Evolutionary conservation across 1,140 invertebrate genomes (phyloP).

Genomic region (Arctopsyche grandis): DNA sequence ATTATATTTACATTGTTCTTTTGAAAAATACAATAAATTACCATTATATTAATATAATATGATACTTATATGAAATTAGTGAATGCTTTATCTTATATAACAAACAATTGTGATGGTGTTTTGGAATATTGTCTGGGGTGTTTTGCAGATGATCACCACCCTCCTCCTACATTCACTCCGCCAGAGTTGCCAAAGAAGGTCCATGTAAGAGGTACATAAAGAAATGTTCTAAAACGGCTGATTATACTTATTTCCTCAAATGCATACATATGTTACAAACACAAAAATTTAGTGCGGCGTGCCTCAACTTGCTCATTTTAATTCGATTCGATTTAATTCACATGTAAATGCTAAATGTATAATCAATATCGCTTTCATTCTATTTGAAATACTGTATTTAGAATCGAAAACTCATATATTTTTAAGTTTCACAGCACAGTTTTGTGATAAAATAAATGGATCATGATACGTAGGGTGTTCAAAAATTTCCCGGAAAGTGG

Average conservation of each 20-base stretch:
- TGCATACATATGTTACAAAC: conserved; percentile 20
- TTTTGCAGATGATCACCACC: conserved; percentile 94
- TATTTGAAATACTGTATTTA: too few species aligned
- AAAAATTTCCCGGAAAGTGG: too few species aligned
- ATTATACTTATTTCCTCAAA: conserved; percentile 46
- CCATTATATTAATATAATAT: background rate
- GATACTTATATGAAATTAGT: conserved; percentile 14
- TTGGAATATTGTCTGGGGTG: conserved; percentile 73
- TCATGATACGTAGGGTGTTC: too few species aligned
- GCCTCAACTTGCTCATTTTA: background rate
- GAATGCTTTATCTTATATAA: conserved; percentile 20
- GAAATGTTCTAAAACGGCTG: conserved; percentile 52
- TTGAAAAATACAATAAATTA: too few species aligned
- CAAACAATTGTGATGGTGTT: conserved; percentile 59
- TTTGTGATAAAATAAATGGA: too few species aligned
- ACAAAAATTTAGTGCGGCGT: conserved; percentile 10
- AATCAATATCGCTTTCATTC: too few species aligned
- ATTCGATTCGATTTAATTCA: too few species aligned
- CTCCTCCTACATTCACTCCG: conserved; percentile 93
- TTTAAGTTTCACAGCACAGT: too few species aligned
- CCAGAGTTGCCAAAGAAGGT: conserved; percentile 97
- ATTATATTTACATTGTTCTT: too few species aligned
- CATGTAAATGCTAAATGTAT: too few species aligned
- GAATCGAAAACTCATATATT: too few species aligned
- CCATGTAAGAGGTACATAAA: conserved; percentile 88